Base-by-base conservation (phyloP, 2,888 invertebrate species). In the Spisula solida region DNA sequence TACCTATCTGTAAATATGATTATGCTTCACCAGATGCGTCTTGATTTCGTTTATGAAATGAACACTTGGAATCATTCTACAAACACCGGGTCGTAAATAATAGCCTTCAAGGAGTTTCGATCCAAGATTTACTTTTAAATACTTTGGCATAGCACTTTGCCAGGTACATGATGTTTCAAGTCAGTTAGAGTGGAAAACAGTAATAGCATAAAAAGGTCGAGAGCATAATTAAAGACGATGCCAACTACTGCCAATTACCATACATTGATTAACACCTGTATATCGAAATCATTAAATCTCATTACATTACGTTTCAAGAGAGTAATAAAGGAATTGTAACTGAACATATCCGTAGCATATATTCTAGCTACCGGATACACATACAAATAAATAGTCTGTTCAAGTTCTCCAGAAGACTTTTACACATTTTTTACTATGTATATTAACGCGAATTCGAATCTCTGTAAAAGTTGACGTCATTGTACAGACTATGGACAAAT, bases 121-220 rank as follows among this genome's bases (percentile, higher is more conserved):
- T 66, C 60, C 25, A 66, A 66, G 60, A 66, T 66, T 25, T 66
- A n/a, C 25, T 25, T 66, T 66, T 66, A 66, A 66, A 66, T 66
- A 4, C 25, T 60, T 12, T 66, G 60, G 60, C 25, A 66, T 25
- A n/a, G 8, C 25, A n/a, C 4, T 25, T 12, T 25, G n/a, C 60
- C 60, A 66, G 25, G 60, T 25, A 66, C 60, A 25, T 10, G 1
- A 66, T 66, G 60, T 66, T 66, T 25, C 8, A 66, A 66, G 60
- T 66, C 60, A 66, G 25, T 25, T 5, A 66, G 60, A 25, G 25
- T 25, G 60, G 25, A 66, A 6, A 25, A 12, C 25, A 25, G 60
- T 25, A 66, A 66, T 66, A 66, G 25, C 60, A 66, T 66, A 25
- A 66, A n/a, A 66, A 25, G 60, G 5, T n/a, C n/a, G n/a, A 10